Evolutionary conservation across 1,140 invertebrate species (phyloP), one percentile per base, ranked within the genome.

Genomic region (Schlechtendalia chinensis): DNA sequence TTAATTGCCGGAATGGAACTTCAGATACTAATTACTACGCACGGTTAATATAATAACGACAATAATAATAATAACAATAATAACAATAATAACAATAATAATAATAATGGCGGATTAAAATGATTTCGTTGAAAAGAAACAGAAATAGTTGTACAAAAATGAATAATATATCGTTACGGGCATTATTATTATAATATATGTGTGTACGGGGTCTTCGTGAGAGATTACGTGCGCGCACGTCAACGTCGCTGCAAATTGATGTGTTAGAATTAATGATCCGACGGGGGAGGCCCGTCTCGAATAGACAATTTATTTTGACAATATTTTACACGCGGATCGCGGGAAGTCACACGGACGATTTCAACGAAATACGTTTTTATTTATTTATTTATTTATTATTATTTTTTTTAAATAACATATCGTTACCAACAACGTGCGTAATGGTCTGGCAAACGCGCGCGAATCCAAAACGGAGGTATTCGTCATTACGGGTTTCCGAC

Each of bases 251-350:
- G 27, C 59, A 63, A 29, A 63, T 63, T 32, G 27, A 63, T 32
- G 29, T 32, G 27, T 63, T 63, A 32, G 32, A 63, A 63, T 63
- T 29, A 63, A 63, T 63, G 59, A 63, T 63, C 17, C 17, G 17
- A 8, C 16, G 19, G 1, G 16, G 59, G 8, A 39, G 32, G 32
- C 3, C 3, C 32, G 32, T 39, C 3, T 39, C 32, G 8, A 39
- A 39, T 39, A 65, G n/a, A 24, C 19, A 65, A n/a, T 65, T 65
- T 65, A 65, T 65, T 65, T 65, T 65, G 27, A 65, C 27, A 65
- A 65, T 32, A 65, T 65, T 1, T n/a, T 32, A n/a, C n/a, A 65
- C 29, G n/a, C 29, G 16, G 19, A n/a, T 65, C 32, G 32, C 63
- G 19, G 19, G 14, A 65, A 65, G 32, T 65, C 32, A 65, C 29